A percentile compares a stretch with the other conserved stretches of the same genome.
phyloP scores from a whole-genome alignment of 2,888 invertebrate species.

The Ophioninae sp. region DNA sequence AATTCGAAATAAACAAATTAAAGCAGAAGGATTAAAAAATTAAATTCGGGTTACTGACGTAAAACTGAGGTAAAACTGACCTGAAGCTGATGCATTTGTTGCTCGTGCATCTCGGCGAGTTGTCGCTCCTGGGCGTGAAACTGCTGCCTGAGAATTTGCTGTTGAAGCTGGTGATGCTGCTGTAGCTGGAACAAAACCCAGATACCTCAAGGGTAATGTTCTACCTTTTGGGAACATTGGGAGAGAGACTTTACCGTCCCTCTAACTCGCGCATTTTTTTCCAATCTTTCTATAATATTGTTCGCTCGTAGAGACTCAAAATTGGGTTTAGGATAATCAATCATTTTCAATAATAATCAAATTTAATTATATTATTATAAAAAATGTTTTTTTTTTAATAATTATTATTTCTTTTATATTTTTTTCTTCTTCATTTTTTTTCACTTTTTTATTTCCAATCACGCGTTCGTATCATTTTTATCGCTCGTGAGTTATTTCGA shows the following conservation, averaged over 20 bases:
- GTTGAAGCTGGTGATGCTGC: conserved; percentile 96
- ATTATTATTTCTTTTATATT: background rate
- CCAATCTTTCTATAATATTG: background rate
- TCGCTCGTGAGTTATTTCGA: conserved; percentile 6
- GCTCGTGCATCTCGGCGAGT: conserved; percentile 94
- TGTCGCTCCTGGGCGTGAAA: conserved; percentile 96
- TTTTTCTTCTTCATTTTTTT: background rate
- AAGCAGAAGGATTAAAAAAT: too few relatives aligned
- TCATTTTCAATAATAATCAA: background rate
- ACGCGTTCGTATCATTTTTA: conserved; percentile 12
- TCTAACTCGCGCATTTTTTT: background rate
- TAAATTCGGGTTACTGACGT: too few relatives aligned
- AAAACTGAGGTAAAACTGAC: conserved; percentile 80
- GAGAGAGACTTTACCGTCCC: conserved; percentile 20
- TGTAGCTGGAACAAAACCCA: conserved; percentile 89
- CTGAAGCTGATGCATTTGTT: conserved; percentile 94
- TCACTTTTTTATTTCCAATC: background rate
- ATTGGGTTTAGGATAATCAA: too few relatives aligned
- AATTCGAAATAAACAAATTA: too few relatives aligned
- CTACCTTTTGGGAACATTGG: conserved; percentile 61
- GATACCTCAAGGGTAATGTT: conserved; percentile 78
- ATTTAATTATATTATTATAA: background rate
- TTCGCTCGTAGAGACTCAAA: background rate
- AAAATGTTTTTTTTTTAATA: too few relatives aligned
- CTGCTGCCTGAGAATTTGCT: conserved; percentile 94